Conservation (phyloP, 2,113 vertebrate species). For the Cheirogaleus medius region DNA sequence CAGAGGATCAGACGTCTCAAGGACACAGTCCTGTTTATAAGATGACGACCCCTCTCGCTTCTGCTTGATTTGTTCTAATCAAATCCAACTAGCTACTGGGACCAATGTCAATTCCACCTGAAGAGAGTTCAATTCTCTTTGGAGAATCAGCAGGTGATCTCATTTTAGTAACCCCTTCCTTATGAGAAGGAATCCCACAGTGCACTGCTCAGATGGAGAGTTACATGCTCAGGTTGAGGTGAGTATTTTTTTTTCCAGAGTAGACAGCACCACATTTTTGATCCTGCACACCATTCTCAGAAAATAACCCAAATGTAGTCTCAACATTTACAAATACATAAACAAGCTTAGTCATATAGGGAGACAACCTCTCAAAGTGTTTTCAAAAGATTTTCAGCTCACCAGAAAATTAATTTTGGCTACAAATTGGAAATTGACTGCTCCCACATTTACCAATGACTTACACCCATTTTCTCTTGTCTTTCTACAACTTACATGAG, state of each 20-base stretch:
- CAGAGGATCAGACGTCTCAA: conserved; percentile 47
- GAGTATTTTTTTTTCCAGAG: background rate
- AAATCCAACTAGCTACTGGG: conserved; percentile 56
- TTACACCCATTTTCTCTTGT: background rate
- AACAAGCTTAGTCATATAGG: background rate
- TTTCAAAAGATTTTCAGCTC: conserved; percentile 33
- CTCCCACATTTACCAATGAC: background rate
- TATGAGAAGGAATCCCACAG: conserved; percentile 29
- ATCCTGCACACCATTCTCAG: background rate
- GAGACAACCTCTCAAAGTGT: background rate
- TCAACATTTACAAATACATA: background rate
- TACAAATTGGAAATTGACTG: background rate
- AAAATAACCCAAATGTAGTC: background rate
- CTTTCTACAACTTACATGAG: background rate
- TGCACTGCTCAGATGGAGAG: background rate
- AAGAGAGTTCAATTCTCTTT: conserved; percentile 57
- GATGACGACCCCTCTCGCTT: conserved; percentile 47
- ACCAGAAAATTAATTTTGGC: conserved; percentile 21
- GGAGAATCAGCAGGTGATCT: conserved; percentile 52
- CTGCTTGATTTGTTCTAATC: conserved; percentile 54
- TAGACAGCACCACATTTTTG: background rate
- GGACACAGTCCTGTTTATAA: conserved; percentile 52
- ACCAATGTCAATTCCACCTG: conserved; percentile 51
- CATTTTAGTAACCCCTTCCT: conserved; percentile 37
- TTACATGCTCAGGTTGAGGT: background rate